Conservation (phyloP, 2,888 invertebrate species). For the Andrena haemorrhoa region DNA sequence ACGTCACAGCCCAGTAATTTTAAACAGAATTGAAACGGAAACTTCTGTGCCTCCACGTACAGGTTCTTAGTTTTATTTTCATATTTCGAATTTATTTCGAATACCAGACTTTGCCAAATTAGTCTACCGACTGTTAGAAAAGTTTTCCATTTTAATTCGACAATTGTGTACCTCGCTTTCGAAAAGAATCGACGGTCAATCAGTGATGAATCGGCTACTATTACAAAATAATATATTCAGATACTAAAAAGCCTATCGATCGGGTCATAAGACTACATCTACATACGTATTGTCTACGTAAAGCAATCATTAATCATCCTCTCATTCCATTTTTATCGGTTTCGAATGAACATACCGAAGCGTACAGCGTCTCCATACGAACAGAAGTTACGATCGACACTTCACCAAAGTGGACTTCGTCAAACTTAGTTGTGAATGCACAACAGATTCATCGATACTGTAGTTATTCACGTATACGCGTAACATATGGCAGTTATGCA, state of each 20-base stretch:
- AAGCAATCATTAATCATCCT: not conserved
- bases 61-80: not conserved
- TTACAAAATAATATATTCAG: not conserved
- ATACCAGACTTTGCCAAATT: not conserved
- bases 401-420: not conserved
- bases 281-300: not conserved
- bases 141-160: not conserved
- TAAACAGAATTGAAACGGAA: not conserved
- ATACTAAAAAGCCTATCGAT: slow-evolving; percentile 3
- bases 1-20: slow-evolving; percentile 16
- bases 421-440: not conserved
- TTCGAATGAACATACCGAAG: not conserved
- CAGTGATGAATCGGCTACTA: not conserved
- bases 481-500: slow-evolving; percentile 23
- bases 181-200: not conserved
- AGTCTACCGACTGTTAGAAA: not conserved
- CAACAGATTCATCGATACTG: slow-evolving; percentile 5
- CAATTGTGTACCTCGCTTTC: not conserved
- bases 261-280: slow-evolving; percentile 14
- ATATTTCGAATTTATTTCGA: not conserved
- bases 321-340: not conserved
- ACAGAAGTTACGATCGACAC: no score
- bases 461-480: slow-evolving; percentile 3
- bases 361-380: no score
- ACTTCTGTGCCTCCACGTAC: not conserved